Percentiles rank a stretch among this genome's conserved stretches.
phyloP scores from a whole-genome alignment of 2,113 vertebrate species.

The Ceuthmochares aereus region DNA sequence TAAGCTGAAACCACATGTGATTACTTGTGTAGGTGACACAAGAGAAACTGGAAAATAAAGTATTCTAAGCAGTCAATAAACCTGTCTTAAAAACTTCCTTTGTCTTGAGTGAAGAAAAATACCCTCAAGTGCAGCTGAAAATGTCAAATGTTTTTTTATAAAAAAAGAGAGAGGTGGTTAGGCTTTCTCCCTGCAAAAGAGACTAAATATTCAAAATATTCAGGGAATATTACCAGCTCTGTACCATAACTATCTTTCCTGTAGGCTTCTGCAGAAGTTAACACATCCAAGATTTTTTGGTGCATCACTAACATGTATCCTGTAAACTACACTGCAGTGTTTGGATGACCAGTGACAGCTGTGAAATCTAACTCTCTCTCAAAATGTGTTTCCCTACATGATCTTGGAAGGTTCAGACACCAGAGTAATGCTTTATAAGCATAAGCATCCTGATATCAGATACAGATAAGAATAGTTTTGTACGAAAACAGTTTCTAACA shows the following conservation, averaged over 20 bases:
- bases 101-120: neutral
- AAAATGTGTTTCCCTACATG: neutral
- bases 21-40: constrained; percentile 47
- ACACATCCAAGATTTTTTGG: neutral
- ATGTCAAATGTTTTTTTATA: neutral
- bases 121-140: neutral
- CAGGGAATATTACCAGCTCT: neutral
- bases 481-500: neutral
- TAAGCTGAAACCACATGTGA: constrained; percentile 50
- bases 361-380: neutral
- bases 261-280: neutral
- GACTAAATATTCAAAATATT: neutral
- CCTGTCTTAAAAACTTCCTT: constrained; percentile 43
- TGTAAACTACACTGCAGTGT: neutral
- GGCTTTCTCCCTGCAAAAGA: neutral
- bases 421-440: neutral
- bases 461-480: neutral
- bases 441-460: neutral
- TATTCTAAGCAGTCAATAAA: constrained; percentile 51
- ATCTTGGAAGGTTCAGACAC: neutral
- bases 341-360: neutral
- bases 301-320: neutral
- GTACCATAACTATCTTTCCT: neutral
- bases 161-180: neutral
- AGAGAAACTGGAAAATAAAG: constrained; percentile 39